phyloP scores from a whole-genome alignment of 30 jellyfish, hydroid and myxozoan species.

The Morbakka virulenta region DNA sequence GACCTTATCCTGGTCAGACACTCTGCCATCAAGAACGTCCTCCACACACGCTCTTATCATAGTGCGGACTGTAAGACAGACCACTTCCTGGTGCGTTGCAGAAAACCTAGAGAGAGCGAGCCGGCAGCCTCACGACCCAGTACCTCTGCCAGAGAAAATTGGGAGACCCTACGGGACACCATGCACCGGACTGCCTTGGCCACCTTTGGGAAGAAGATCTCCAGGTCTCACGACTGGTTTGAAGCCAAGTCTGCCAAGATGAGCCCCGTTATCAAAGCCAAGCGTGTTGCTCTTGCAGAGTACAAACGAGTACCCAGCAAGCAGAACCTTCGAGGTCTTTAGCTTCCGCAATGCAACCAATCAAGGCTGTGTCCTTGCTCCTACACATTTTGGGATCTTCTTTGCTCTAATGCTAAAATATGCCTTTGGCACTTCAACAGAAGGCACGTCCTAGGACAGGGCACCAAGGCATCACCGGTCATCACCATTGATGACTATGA shows the following conservation, averaged over 20 bases:
- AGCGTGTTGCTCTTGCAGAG: slow-evolving; percentile 10
- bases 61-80: slow-evolving; percentile 51
- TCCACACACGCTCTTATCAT: slow-evolving; percentile 42
- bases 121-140: background rate
- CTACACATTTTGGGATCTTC: too few species aligned
- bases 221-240: slow-evolving; percentile 15
- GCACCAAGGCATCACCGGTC: too few species aligned
- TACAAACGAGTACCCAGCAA: slow-evolving; percentile 2
- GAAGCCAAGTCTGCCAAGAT: background rate
- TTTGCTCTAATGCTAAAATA: too few species aligned
- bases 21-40: slow-evolving; percentile 13
- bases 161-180: slow-evolving; percentile 2
- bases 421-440: too few species aligned
- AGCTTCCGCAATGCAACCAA: too few species aligned
- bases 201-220: slow-evolving; percentile 15
- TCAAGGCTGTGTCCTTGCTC: too few species aligned
- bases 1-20: slow-evolving; percentile 30
- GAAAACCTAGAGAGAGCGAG: too few species aligned
- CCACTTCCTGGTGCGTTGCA: slow-evolving; percentile 50
- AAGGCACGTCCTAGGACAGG: too few species aligned
- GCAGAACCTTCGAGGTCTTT: slow-evolving; percentile 1
- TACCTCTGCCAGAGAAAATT: background rate
- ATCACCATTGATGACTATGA: too few species aligned
- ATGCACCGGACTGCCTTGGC: slow-evolving; percentile 20
- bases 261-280: slow-evolving; percentile 24